A percentile compares a stretch with the other conserved stretches of the same genome.
Evolutionary conservation across 2,797 vertebrate species (phyloP).

Genomic region (Anomalospiza imberbis): DNA sequence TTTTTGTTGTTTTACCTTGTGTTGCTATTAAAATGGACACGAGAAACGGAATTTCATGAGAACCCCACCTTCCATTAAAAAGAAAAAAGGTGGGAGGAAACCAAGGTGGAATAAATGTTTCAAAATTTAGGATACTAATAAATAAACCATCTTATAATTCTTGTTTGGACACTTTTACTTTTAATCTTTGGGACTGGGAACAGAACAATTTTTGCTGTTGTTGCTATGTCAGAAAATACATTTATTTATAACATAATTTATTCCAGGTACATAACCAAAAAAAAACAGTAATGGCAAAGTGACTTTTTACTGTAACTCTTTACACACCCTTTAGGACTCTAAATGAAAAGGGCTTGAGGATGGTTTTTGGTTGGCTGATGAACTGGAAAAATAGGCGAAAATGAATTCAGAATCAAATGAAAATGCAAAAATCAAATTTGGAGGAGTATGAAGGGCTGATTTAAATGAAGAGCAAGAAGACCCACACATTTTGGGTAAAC

Average conservation of each 20-base stretch:
- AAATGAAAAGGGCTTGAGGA: neutral
- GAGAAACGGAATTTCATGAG: neutral
- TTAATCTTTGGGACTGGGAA: neutral
- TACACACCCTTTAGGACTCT: neutral
- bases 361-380: neutral
- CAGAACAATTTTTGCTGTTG: neutral
- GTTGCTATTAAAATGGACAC: neutral
- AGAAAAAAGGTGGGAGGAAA: rapidly evolving
- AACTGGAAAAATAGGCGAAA: neutral
- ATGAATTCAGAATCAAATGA: neutral
- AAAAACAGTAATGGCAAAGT: neutral
- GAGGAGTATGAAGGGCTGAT: neutral
- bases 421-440: neutral
- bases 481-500: rapidly evolving
- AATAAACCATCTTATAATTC: neutral
- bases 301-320: neutral
- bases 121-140: neutral
- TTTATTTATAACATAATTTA: neutral
- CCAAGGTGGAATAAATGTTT: neutral
- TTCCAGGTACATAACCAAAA: neutral
- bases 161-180: neutral
- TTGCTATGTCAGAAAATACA: neutral
- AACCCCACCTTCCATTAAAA: neutral
- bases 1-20: neutral
- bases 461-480: neutral